Conservation (phyloP, 2,797 vertebrate species). For the Vireo griseus region DNA sequence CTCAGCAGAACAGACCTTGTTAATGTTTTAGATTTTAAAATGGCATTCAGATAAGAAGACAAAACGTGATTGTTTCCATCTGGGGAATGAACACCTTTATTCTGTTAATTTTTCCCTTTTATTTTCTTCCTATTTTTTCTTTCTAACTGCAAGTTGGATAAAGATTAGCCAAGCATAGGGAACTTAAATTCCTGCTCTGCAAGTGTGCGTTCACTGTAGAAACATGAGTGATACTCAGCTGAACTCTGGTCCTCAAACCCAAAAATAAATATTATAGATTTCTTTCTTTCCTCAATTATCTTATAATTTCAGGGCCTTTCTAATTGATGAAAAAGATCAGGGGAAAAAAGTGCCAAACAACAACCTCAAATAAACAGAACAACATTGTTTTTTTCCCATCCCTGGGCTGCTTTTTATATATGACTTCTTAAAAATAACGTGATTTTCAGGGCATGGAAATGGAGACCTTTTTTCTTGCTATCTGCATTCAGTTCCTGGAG, state of each 20-base stretch:
- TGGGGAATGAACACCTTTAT: background rate
- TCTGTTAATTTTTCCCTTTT: background rate
- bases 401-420: background rate
- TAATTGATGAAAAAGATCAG: background rate
- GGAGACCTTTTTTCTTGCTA: background rate
- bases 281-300: background rate
- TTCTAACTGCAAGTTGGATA: background rate
- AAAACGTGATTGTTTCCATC: background rate
- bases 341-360: fast-evolving
- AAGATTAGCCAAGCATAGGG: background rate
- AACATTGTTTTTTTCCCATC: background rate
- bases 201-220: background rate
- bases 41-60: background rate
- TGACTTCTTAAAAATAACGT: background rate
- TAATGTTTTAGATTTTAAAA: background rate
- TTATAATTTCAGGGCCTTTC: background rate
- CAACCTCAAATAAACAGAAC: background rate
- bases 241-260: background rate
- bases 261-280: background rate
- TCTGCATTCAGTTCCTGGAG: background rate
- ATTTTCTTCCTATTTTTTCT: background rate
- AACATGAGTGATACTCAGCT: background rate
- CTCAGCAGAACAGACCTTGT: background rate
- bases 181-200: background rate
- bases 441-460: background rate